These are phyloP conservation scores for Benitochromis conjunctus DNA, from an alignment of 2,113 vertebrate species.

Conservation along the genomic window DNA sequence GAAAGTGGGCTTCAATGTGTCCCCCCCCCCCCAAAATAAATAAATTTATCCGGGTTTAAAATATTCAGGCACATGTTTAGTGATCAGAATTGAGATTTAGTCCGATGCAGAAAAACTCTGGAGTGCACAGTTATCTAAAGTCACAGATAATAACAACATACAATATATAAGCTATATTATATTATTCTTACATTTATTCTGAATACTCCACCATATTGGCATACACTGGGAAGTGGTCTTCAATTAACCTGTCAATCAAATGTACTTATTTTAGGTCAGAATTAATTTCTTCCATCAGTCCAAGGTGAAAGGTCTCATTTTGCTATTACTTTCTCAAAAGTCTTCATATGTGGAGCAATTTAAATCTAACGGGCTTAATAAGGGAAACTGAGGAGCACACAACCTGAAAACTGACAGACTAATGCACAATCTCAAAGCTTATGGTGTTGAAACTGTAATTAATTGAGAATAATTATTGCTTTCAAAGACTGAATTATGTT, in stretches of 20 bases:
- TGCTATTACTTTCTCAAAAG: constrained; percentile 46
- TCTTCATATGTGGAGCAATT: constrained; percentile 24
- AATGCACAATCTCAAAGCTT: constrained; percentile 30
- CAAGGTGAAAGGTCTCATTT: constrained; percentile 58
- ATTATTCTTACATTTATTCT: neutral
- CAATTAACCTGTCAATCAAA: constrained; percentile 41
- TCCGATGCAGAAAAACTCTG: neutral
- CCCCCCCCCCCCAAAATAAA: no score
- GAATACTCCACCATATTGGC: neutral
- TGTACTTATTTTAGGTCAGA: neutral
- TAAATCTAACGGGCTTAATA: constrained; percentile 37
- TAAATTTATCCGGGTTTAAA: neutral
- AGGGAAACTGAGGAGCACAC: constrained; percentile 2
- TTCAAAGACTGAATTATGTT: constrained; percentile 28
- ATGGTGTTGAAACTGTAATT: constrained; percentile 40
- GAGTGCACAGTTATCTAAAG: neutral
- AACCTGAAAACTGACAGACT: constrained; percentile 13
- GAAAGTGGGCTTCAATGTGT: neutral
- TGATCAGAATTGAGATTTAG: neutral
- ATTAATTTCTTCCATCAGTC: constrained; percentile 29
- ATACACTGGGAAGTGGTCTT: neutral
- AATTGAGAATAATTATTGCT: constrained; percentile 56
- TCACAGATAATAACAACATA: neutral
- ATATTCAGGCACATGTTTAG: neutral
- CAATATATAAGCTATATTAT: neutral